Evolutionary conservation across 2,113 vertebrate species (phyloP), one percentile per base, ranked within the genome.

Genomic region (Athene noctua): DNA sequence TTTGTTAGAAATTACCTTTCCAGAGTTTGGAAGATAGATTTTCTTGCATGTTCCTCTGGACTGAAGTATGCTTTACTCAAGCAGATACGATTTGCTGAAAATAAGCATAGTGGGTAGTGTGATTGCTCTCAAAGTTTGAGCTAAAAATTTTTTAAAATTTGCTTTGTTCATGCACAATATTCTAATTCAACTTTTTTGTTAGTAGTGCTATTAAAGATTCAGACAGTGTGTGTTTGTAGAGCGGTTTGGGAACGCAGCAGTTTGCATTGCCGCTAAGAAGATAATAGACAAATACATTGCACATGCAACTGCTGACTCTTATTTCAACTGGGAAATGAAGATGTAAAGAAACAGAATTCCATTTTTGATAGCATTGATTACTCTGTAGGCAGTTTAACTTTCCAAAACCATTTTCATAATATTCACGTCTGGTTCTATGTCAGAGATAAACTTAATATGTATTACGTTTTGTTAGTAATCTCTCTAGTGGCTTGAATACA

Each of bases 291-390:
- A 80, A 80, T 83, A 61, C 25, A 62, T 73, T 61, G 54, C 46
- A 90, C 66, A 23, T 82, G 66, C 78, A 95, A 57, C 32, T 78
- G 30, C 68, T 88, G 92, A 29, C 42, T 78, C 51, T 32, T 83
- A 18, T 71, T 94, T 84, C 83, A 92, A 27, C 44, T 65, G 78
- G 78, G 58, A 94, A 91, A 92, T 81, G 20, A 94, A 93, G 93
- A 86, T 44, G 22, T 67, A 93, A 88, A 40, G 51, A 88, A 94
- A 80, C 30, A 65, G 75, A 83, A 91, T 86, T 91, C 52, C 11
- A 49, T 96, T 91, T 91, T 80, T 93, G 62, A 68, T 90, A 58
- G 8, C 27, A 46, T 26, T 82, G 71, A 74, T 94, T 95, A 82
- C 62, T 77, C 85, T 36, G 36, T 36, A 85, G 81, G 40, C 79